phyloP scores from a whole-genome alignment of 1,140 invertebrate genomes.

The Eciton burchellii region DNA sequence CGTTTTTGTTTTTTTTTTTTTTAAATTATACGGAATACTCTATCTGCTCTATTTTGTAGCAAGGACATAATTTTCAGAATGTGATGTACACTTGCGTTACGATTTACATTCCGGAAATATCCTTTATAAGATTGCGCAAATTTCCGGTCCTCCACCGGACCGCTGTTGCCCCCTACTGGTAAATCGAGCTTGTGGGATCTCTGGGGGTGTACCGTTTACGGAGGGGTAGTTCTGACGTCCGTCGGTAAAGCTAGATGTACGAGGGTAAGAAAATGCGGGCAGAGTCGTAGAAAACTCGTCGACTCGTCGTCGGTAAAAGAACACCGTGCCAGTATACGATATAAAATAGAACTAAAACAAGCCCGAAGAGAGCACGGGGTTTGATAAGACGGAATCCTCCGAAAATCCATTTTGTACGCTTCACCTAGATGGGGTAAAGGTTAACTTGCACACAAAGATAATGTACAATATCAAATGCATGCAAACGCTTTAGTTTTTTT shows the following conservation, averaged over 20 bases:
- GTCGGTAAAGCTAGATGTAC: constrained; percentile 63
- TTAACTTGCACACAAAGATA: neutral
- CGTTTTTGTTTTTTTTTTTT: no score
- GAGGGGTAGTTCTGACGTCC: constrained; percentile 23
- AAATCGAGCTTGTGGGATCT: neutral
- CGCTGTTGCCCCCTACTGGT: constrained; percentile 53
- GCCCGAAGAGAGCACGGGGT: neutral
- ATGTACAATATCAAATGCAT: neutral
- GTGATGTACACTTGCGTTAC: neutral
- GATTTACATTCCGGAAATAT: neutral
- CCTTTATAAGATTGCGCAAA: neutral
- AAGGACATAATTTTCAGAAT: neutral
- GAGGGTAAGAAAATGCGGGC: constrained; percentile 31
- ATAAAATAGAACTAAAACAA: constrained; percentile 36
- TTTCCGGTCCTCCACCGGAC: neutral
- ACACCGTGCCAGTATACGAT: constrained; percentile 37
- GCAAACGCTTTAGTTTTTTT: neutral
- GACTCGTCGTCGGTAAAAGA: constrained; percentile 65
- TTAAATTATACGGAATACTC: no score
- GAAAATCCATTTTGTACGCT: neutral
- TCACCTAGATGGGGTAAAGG: neutral
- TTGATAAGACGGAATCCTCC: neutral
- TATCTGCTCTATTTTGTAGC: no score
- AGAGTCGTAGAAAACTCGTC: constrained; percentile 18
- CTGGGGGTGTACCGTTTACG: neutral